These are phyloP conservation scores for Bufotes viridis DNA, from an alignment of 2,797 vertebrate genomes.

Conservation along the genomic window DNA sequence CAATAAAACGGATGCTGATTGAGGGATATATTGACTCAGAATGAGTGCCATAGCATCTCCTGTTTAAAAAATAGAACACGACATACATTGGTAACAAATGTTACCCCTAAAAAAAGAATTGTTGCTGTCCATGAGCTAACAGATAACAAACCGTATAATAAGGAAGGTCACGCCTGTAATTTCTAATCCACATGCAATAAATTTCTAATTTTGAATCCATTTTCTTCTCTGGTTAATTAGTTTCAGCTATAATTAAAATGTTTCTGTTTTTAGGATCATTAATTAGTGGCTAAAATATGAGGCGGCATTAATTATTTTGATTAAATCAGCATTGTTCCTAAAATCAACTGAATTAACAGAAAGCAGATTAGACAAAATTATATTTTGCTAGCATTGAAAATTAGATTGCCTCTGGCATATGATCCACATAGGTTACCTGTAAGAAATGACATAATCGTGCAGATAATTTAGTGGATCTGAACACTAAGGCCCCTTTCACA, in stretches of 20 bases:
- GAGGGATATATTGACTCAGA: neutral
- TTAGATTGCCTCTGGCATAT: neutral
- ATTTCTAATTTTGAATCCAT: neutral
- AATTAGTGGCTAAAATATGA: constrained; percentile 26
- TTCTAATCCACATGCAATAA: neutral
- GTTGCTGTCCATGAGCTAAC: neutral
- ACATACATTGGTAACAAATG: neutral
- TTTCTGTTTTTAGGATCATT: constrained; percentile 5
- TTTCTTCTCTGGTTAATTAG: constrained; percentile 4
- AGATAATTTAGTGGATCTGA: neutral
- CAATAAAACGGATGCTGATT: neutral
- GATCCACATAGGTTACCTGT: neutral
- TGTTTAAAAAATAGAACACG: neutral
- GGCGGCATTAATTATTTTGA: neutral
- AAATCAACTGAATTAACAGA: constrained; percentile 11
- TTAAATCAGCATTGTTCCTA: constrained; percentile 17
- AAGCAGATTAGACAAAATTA: constrained; percentile 2
- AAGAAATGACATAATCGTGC: neutral
- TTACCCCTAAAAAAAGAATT: neutral
- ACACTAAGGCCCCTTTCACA: neutral
- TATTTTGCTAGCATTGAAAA: neutral
- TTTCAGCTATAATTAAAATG: constrained; percentile 15
- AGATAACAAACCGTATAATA: neutral
- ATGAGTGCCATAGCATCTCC: neutral
- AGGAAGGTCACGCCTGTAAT: neutral